These are phyloP conservation scores for Pyrocoelia pectoralis DNA, from an alignment of 2,888 invertebrate genomes.

Conservation along the genomic window DNA sequence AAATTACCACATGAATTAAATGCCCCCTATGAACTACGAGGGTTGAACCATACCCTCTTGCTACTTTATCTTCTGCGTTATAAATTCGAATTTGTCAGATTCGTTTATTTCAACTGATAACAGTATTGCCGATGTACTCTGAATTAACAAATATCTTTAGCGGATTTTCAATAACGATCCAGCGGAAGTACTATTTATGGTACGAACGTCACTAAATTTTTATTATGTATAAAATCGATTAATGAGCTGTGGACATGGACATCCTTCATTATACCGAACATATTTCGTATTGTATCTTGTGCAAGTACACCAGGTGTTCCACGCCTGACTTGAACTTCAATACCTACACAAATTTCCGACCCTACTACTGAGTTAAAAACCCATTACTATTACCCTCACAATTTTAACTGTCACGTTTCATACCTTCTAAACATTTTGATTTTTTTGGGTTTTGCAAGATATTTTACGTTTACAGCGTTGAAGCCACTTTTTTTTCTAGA, in stretches of 20 bases:
- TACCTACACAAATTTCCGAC: neutral
- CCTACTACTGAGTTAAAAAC: conserved; percentile 10
- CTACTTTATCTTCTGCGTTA: neutral
- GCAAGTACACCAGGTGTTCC: conserved; percentile 11
- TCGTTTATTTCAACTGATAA: neutral
- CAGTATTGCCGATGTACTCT: neutral
- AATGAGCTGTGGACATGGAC: conserved; percentile 9
- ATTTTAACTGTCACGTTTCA: conserved; percentile 2
- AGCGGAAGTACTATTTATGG: neutral
- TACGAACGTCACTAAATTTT: neutral
- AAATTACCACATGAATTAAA: conserved; percentile 1
- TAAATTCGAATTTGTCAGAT: neutral
- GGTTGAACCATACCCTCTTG: too few relatives aligned
- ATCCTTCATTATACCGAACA: conserved; percentile 6
- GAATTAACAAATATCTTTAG: neutral
- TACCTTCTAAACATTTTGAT: neutral
- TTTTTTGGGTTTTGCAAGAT: neutral
- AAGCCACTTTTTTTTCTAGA: too few relatives aligned
- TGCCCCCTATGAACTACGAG: neutral
- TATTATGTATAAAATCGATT: conserved; percentile 1
- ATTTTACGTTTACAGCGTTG: too few relatives aligned
- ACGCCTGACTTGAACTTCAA: conserved; percentile 11
- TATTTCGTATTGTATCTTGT: conserved; percentile 8
- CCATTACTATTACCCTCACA: conserved; percentile 10
- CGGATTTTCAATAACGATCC: neutral